Percentiles rank a stretch among this genome's conserved stretches.
These are phyloP conservation scores for Ammodytes dubius DNA, from an alignment of 2,113 vertebrate species.

Conservation along the genomic window DNA sequence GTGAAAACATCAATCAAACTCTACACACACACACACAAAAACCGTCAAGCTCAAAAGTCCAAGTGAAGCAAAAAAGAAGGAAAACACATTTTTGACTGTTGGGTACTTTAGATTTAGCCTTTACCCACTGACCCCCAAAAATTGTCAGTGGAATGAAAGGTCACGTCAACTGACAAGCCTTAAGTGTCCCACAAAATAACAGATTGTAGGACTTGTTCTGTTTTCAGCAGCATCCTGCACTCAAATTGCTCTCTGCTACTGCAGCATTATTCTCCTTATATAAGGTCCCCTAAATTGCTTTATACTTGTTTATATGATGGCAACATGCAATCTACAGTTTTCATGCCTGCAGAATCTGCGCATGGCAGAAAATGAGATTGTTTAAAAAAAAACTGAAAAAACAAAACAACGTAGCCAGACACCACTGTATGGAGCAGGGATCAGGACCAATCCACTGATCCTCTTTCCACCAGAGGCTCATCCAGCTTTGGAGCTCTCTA, in stretches of 20 bases:
- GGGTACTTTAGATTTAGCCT: neutral
- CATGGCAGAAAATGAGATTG: conserved; percentile 11
- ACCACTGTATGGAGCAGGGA: conserved; percentile 56
- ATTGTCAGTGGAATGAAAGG: conserved; percentile 1
- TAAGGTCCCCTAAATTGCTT: neutral
- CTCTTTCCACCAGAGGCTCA: conserved; percentile 80
- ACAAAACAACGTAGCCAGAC: conserved; percentile 35
- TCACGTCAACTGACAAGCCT: neutral
- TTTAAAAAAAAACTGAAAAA: neutral
- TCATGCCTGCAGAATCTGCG: conserved; percentile 19
- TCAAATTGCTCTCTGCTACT: neutral
- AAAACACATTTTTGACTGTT: neutral
- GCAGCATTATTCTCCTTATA: neutral
- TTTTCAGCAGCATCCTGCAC: neutral
- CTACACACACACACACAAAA: too few relatives aligned
- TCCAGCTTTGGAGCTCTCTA: conserved; percentile 82
- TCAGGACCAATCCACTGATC: conserved; percentile 81
- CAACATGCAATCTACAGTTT: neutral
- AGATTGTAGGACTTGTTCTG: neutral
- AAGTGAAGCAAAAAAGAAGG: neutral
- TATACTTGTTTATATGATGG: neutral
- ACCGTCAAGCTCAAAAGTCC: neutral
- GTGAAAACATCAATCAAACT: neutral
- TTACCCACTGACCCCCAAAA: neutral
- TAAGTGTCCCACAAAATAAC: neutral